Percentiles rank a stretch among this genome's conserved stretches.
These are phyloP conservation scores for Luffia ferchaultella DNA, from an alignment of 2,888 invertebrate species.

Conservation along the genomic window DNA sequence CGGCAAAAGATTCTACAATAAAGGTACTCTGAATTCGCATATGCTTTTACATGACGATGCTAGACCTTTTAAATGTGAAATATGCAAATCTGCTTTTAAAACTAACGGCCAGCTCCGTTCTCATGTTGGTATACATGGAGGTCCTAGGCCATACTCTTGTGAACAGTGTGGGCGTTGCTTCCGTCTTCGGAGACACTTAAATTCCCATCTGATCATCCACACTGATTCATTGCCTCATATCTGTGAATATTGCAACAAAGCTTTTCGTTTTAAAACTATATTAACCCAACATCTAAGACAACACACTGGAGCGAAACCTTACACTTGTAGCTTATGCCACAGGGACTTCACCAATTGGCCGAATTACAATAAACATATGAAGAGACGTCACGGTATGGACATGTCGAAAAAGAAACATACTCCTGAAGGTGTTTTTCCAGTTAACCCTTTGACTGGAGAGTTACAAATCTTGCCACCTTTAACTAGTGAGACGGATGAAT, in stretches of 20 bases:
- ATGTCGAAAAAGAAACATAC: conserved; percentile 37
- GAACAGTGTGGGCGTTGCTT: conserved; percentile 33
- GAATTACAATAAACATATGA: conserved; percentile 82
- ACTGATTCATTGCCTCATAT: conserved; percentile 75
- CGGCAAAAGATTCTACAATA: conserved; percentile 35
- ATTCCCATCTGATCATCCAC: conserved; percentile 74
- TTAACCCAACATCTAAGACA: conserved; percentile 73
- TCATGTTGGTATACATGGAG: conserved; percentile 32
- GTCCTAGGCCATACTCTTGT: conserved; percentile 31
- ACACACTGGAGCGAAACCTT: conserved; percentile 73
- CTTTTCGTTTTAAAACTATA: conserved; percentile 74
- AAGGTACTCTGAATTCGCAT: conserved; percentile 27
- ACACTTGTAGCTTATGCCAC: conserved; percentile 73
- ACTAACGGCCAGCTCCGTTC: conserved; percentile 23
- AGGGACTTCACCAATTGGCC: conserved; percentile 77
- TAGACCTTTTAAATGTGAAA: conserved; percentile 37
- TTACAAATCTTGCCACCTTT: conserved; percentile 25
- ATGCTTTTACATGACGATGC: conserved; percentile 32
- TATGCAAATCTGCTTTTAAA: conserved; percentile 38
- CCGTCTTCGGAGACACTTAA: conserved; percentile 37
- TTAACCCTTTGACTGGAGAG: conserved; percentile 30
- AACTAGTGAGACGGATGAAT: conserved; percentile 28
- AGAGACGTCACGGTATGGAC: conserved; percentile 70
- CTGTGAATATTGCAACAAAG: conserved; percentile 74
- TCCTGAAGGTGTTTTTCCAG: conserved; percentile 38